Percentiles rank a stretch among this genome's conserved stretches.
phyloP scores from a whole-genome alignment of 2,888 invertebrate species.

The Trichogramma evanescens region DNA sequence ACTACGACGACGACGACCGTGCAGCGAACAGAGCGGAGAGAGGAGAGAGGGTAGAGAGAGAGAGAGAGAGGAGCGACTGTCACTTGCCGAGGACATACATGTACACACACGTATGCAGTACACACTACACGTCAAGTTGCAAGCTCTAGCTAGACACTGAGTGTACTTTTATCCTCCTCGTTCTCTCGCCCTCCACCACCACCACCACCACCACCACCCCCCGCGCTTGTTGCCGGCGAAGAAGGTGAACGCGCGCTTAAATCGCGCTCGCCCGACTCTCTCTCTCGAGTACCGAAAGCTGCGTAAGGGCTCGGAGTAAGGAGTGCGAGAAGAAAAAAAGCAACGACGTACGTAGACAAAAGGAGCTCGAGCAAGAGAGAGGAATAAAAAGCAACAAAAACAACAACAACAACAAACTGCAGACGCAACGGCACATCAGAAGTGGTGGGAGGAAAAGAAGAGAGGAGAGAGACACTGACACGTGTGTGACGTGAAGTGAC shows the following conservation, averaged over 20 bases:
- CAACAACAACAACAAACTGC: conserved; percentile 11
- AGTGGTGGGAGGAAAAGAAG: conserved; percentile 12
- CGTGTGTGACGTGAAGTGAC: conserved; percentile 30
- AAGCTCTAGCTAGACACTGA: too few relatives aligned
- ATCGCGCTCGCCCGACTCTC: too few relatives aligned
- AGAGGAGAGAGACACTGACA: conserved; percentile 21
- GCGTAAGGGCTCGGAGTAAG: not conserved
- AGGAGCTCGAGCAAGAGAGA: conserved; percentile 1
- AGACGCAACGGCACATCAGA: conserved; percentile 3
- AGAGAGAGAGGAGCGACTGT: not conserved
- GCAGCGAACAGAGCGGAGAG: not conserved
- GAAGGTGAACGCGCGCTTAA: not conserved
- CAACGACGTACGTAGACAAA: conserved; percentile 2
- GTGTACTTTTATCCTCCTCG: too few relatives aligned
- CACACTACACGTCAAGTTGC: too few relatives aligned
- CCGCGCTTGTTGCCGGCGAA: too few relatives aligned
- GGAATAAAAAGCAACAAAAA: conserved; percentile 2
- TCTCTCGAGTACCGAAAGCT: too few relatives aligned
- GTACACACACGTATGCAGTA: too few relatives aligned
- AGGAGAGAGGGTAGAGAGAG: not conserved
- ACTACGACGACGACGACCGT: not conserved
- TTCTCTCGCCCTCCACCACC: too few relatives aligned
- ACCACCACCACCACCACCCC: too few relatives aligned
- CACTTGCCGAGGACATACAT: not conserved
- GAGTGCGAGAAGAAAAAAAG: not conserved